Conservation (phyloP, 1,140 invertebrate genomes). For the Stenopsyche tienmushanensis region DNA sequence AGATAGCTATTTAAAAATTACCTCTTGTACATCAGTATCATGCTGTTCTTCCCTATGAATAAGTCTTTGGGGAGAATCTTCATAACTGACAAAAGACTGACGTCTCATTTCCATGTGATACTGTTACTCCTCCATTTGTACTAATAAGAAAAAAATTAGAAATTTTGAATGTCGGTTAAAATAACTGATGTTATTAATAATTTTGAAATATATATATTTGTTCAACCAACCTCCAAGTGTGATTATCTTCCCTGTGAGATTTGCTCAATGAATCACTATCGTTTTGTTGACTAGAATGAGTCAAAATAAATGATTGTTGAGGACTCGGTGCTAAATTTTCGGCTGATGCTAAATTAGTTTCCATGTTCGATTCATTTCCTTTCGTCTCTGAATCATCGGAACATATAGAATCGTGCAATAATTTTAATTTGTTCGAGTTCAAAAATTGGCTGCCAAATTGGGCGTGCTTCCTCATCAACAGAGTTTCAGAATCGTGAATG, state of each 20-base stretch:
- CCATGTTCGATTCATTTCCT: conserved; percentile 7
- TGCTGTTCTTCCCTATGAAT: conserved; percentile 43
- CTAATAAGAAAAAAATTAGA: conserved; percentile 22
- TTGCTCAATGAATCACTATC: not conserved
- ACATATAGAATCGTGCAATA: not conserved
- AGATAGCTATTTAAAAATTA: not conserved
- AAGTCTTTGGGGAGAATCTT: conserved; percentile 46
- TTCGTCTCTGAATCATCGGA: too few relatives aligned
- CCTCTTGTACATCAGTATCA: conserved; percentile 22
- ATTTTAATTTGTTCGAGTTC: not conserved
- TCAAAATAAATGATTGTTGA: conserved; percentile 13
- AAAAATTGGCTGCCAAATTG: conserved; percentile 33
- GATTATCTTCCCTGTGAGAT: conserved; percentile 6
- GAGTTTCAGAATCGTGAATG: conserved; percentile 30
- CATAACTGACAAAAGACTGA: conserved; percentile 37
- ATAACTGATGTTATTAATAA: too few relatives aligned
- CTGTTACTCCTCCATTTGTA: conserved; percentile 24
- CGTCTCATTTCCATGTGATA: conserved; percentile 3
- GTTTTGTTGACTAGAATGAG: conserved; percentile 5
- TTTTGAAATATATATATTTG: too few relatives aligned
- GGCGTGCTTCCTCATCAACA: conserved; percentile 32
- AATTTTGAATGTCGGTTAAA: too few relatives aligned
- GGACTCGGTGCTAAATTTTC: not conserved
- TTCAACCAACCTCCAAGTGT: conserved; percentile 24
- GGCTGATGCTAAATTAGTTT: conserved; percentile 1